Base-by-base conservation (phyloP, 2,113 vertebrate species). In the Cebus imitator region DNA sequence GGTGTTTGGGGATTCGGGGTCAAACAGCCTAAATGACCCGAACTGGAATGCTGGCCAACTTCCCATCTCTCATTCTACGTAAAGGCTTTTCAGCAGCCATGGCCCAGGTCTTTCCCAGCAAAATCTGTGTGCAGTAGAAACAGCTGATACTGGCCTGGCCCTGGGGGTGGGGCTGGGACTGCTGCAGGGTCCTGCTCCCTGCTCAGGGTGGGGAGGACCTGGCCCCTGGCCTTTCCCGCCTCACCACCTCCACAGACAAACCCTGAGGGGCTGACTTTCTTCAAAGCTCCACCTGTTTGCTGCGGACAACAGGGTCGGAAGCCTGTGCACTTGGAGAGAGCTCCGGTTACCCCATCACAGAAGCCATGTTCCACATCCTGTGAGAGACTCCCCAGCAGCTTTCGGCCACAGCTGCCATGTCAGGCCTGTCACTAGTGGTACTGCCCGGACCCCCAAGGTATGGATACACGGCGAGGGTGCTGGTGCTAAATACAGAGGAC, bases 81-180 rank as follows among this genome's bases (percentile, higher is more conserved):
- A 21, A 37, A 50, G 45, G 30, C n/a, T n/a, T 45, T 43, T 18
- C 18, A 0, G 40, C 37, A 25, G 48, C 40, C 0, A 0, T 25
- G 43, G 52, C 55, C 37, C 21, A 1, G 3, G 13, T 66, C 61
- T 61, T 32, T 27, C 58, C 50, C 40, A 8, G 48, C 2, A 0
- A 4, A 32, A 30, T 57, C 45, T 76, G 21, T 1, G 23, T 43
- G 12, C 5, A 5, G 0, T 3, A 32, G n/a, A 6, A 30, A 72
- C 66, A 1, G 1, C 30, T 5, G 66, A n/a, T 37, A 3, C 23
- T 1, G 5, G 79, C 43, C 48, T 40, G 58, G 27, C 16, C 27
- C n/a, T 21, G 37, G 8, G 25, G 11, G 9, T 25, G 9, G 21
- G n/a, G 5, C 1, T 3, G 16, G 5, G 16, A 12, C 14, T 35